Evolutionary conservation across 2,113 vertebrate species (phyloP).

Genomic region (Furnarius figulus): DNA sequence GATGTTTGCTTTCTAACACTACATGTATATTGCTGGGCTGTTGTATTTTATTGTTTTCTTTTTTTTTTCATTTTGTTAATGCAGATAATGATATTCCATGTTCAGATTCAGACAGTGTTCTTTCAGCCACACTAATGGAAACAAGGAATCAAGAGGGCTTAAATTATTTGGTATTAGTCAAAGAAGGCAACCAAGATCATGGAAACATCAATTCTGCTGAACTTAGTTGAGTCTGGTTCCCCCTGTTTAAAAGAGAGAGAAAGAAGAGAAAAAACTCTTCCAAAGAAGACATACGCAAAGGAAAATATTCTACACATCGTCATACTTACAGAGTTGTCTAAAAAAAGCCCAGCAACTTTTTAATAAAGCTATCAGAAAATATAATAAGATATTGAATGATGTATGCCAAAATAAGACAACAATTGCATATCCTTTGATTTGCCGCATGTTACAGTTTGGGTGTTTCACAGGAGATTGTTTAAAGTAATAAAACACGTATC

Average conservation of each 20-base stretch:
- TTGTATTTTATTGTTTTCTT: background rate
- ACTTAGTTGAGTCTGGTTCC: background rate
- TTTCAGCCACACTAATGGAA: constrained; percentile 50
- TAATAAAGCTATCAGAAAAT: background rate
- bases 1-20: background rate
- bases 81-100: background rate
- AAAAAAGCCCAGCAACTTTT: background rate
- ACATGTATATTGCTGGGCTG: background rate
- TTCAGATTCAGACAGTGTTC: constrained; percentile 14
- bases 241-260: background rate
- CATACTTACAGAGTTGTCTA: background rate
- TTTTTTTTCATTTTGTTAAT: background rate
- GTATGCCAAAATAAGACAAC: background rate
- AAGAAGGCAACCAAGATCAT: constrained; percentile 26
- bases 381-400: background rate
- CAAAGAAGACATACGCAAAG: constrained; percentile 39
- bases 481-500: background rate
- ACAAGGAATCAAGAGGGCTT: constrained; percentile 70
- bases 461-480: background rate
- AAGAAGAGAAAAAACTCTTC: constrained; percentile 13
- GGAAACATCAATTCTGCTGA: constrained; percentile 19
- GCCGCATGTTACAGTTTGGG: background rate
- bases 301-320: constrained; percentile 11
- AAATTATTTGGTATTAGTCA: constrained; percentile 72
- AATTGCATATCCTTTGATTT: background rate